Evolutionary conservation across 2,888 invertebrate species (phyloP), one percentile per base, ranked within the genome.

Genomic region (Caradrina clavipalpis): DNA sequence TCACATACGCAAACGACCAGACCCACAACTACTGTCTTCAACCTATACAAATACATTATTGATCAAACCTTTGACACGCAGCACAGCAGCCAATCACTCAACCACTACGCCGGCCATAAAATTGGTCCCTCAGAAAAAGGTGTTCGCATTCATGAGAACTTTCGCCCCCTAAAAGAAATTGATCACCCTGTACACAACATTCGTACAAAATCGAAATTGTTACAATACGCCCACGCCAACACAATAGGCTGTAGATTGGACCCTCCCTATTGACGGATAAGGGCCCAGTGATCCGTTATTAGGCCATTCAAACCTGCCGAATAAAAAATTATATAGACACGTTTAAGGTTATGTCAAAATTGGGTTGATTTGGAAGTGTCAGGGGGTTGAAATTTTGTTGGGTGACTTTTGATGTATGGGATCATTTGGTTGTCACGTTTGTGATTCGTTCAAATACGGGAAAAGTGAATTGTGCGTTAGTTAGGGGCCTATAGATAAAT

Each of bases 221-320:
- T 59, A 68, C 66, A 63, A 50, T 58, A 42, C 54, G 31, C 53
- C 35, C 42, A 62, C 60, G n/a, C 26, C 21, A 10, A 45, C 35
- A 85, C 85, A 84, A 84, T 84, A 63, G 76, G 39, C 68, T 66
- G 42, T 70, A 85, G 75, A 85, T 85, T 84, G 84, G 73, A 67
- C 65, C 49, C 72, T 31, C 56, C 53, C 53, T 56, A 72, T 84
- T 77, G 83, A 73, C 60, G 71, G 65, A 84, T 77, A 76, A 73
- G 71, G 78, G 73, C 62, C 68, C 57, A 59, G 63, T 47, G 72
- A 69, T 68, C 76, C 74, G 54, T 75, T 82, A 84, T 82, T 79
- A 67, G 68, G 64, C 61, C 64, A 77, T 76, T 84, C 83, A 76
- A 22, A 61, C 59, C 17, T 50, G 54, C 69, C 67, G 73, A 74